Base-by-base conservation (phyloP, 2,113 vertebrate genomes). In the Melanocharis versteri region DNA sequence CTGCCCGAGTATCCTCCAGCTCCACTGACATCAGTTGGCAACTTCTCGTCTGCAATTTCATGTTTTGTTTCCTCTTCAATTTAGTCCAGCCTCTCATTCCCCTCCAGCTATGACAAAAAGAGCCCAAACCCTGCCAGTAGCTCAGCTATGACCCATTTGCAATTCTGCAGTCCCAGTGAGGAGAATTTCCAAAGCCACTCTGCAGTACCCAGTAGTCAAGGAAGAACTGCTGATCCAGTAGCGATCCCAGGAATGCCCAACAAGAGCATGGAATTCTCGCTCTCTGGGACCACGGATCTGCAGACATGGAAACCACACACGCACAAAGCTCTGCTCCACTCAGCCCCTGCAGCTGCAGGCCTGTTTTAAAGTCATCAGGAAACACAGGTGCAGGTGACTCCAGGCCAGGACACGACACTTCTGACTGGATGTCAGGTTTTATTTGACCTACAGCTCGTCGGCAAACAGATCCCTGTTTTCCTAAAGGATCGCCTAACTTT, bases 1-100 rank as follows among this genome's bases (percentile, higher is more conserved):
- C 78, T 97, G 97, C 97, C 97, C 47, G 26, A 93, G 86, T 65
- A 90, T 95, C 94, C 94, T 97, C 90, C 53, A 91, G 93, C 93
- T 92, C 91, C 79, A 60, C 78, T 91, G 91, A 96, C 93, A 94
- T 92, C 94, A 96, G 95, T 70, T 97, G 96, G 90, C 96, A 92
- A 89, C 30, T 76, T 95, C 95, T 94, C 6, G 13, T 53, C 87
- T 94, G 86, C 89, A 92, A 89, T 97, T 97, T 94, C 81, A 89
- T 93, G 90, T 95, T 97, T 97, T 93, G 91, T 95, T 94, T 97
- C 96, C 91, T 94, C 85, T 88, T 79, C 82, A 27, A 68, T 94
- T 84, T 19, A 69, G 75, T 53, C 56, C 68, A 64, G 65, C 58
- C 48, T 93, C 94, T 65, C 56, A 47, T 64, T 87, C 54, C 75